These are phyloP conservation scores for Ceratitis capitata DNA, from an alignment of 1,140 invertebrate species.

Conservation along the genomic window DNA sequence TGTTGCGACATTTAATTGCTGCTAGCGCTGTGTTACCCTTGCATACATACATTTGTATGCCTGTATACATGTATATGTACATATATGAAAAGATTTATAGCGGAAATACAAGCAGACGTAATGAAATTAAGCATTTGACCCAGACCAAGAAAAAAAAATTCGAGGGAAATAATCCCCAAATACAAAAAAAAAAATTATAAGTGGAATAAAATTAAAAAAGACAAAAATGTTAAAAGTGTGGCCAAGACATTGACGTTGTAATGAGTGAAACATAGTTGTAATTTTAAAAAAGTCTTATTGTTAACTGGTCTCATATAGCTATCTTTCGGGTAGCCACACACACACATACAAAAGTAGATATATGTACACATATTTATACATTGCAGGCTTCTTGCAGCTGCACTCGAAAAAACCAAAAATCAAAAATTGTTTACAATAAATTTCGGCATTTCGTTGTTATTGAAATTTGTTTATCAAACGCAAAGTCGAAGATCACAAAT, in stretches of 20 bases:
- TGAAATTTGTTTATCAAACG: constrained; percentile 6
- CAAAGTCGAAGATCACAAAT: not conserved
- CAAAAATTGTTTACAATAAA: constrained; percentile 6
- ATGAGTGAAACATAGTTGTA: too few relatives aligned
- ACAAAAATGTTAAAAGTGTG: not conserved
- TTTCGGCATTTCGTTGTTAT: not conserved
- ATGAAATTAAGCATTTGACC: constrained; percentile 43
- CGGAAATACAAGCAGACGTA: constrained; percentile 35
- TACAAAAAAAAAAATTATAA: not conserved
- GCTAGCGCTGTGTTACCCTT: not conserved
- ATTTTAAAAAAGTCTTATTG: not conserved
- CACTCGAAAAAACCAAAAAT: not conserved
- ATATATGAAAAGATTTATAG: constrained; percentile 21
- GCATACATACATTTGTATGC: too few relatives aligned
- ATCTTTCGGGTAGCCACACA: not conserved
- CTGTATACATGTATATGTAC: not conserved
- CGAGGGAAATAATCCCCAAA: not conserved
- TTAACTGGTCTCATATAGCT: too few relatives aligned
- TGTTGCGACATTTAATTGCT: constrained; percentile 18
- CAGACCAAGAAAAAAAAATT: constrained; percentile 29
- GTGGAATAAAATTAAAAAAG: too few relatives aligned
- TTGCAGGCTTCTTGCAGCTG: not conserved
- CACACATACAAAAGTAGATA: not conserved
- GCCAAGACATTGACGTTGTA: not conserved
- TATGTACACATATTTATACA: too few relatives aligned